Evolutionary conservation across 2,113 vertebrate species (phyloP).

Genomic region (Leucopternis melanops): DNA sequence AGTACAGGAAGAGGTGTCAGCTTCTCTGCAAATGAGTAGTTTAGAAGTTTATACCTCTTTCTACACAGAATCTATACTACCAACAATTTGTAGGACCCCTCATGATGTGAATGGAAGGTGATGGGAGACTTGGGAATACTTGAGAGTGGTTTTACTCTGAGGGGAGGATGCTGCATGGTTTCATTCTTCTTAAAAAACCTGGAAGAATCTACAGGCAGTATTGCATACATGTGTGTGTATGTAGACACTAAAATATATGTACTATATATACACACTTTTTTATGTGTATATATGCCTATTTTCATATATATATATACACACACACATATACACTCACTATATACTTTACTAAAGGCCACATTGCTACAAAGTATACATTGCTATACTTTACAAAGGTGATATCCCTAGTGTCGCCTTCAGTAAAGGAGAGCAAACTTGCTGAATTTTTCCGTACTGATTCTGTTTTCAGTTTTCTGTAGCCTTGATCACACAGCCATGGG

Average conservation of each 20-base stretch:
- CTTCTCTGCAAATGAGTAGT: background rate
- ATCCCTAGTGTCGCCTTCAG: background rate
- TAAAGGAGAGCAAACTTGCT: background rate
- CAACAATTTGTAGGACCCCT: background rate
- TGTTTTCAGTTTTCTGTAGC: background rate
- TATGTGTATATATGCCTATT: background rate
- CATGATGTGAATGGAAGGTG: background rate
- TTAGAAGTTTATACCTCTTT: background rate
- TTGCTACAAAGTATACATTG: background rate
- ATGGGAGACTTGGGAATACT: background rate
- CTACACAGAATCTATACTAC: background rate
- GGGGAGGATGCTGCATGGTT: background rate
- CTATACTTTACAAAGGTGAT: background rate
- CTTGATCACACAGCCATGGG: background rate
- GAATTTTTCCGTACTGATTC: background rate
- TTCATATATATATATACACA: background rate
- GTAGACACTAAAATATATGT: background rate
- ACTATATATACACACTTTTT: background rate
- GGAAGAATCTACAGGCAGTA: background rate
- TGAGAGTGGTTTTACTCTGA: background rate
- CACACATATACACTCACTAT: accelerated
- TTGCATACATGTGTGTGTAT: background rate
- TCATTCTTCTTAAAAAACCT: background rate
- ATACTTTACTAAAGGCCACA: background rate
- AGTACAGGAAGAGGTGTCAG: background rate